Evolutionary conservation across 2,888 invertebrate genomes (phyloP), one percentile per base, ranked within the genome.

Genomic region (Drepanosiphum platanoidis): DNA sequence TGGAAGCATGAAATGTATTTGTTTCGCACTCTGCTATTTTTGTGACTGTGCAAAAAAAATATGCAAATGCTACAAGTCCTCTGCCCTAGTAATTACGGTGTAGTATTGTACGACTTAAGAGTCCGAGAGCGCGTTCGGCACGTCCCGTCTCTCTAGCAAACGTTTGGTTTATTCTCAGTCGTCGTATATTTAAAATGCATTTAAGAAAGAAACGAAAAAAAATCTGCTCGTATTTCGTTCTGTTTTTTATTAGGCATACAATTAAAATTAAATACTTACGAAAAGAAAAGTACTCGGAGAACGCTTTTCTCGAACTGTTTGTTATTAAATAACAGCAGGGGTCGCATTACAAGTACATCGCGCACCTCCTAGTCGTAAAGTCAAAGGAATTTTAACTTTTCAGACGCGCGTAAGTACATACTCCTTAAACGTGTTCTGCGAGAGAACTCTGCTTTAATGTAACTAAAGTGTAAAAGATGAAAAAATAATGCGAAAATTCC

Each of bases 261-360:
- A 70, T 70, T 70, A n/a, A 70, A 70, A 70, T 70, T n/a, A 39
- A 70, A 27, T 39, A 27, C 15, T n/a, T 70, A 13, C 30, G 11
- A n/a, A 70, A 70, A 70, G 13, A 34, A 22, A 70, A 70, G 22
- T 39, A 36, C 36, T 70, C n/a, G 15, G 4, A 13, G 36, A 70
- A 70, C 11, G 5, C 52, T 52, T 36, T 70, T 36, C 34, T 70
- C n/a, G 36, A 36, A 70, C 9, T 70, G 70, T 70, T 70, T n/a
- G 70, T 70, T 70, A 39, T 70, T 70, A 36, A 27, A 70, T 27
- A 27, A n/a, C 36, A 52, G 18, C n/a, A 39, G 39, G n/a, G n/a
- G 39, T 71, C 1, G 8, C 70, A 71, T 71, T 71, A 71, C 70
- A 71, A 39, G 70, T 27, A 27, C 70, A 71, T 71, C 27, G 9